Evolutionary conservation across 2,888 invertebrate genomes (phyloP).

Genomic region (Oscheius sp.): DNA sequence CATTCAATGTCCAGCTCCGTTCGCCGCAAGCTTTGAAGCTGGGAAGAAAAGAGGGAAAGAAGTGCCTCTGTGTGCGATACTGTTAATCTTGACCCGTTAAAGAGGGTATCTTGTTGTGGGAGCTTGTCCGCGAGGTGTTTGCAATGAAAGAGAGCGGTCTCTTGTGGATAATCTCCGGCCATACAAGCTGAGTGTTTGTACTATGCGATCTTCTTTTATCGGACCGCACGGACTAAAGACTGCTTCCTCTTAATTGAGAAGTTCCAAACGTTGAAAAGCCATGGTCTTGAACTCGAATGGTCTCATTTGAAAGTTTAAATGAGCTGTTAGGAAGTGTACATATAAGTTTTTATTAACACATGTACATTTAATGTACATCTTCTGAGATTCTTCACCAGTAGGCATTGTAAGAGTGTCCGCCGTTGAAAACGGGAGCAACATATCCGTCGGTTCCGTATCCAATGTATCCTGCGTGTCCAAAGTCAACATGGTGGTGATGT

Average conservation of each 20-base stretch:
- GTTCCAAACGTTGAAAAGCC: background rate
- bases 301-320: no score
- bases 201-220: slow-evolving; percentile 34
- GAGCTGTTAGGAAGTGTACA: no score
- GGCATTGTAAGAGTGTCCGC: slow-evolving; percentile 31
- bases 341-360: slow-evolving; percentile 10
- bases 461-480: slow-evolving; percentile 58
- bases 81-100: slow-evolving; percentile 32
- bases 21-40: background rate
- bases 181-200: slow-evolving; percentile 37
- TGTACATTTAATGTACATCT: slow-evolving; percentile 4
- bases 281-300: no score
- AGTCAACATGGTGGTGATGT: slow-evolving; percentile 44
- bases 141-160: slow-evolving; percentile 36
- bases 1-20: background rate
- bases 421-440: slow-evolving; percentile 44
- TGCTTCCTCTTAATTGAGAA: slow-evolving; percentile 25
- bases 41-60: no score
- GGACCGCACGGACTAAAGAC: slow-evolving; percentile 19
- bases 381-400: slow-evolving; percentile 28
- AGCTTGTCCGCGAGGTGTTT: slow-evolving; percentile 31
- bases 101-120: slow-evolving; percentile 27
- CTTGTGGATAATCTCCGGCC: slow-evolving; percentile 37
- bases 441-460: slow-evolving; percentile 58
- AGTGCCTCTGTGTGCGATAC: slow-evolving; percentile 1